Conservation (phyloP, 2,113 vertebrate genomes). For the Paradisaea rubra region DNA sequence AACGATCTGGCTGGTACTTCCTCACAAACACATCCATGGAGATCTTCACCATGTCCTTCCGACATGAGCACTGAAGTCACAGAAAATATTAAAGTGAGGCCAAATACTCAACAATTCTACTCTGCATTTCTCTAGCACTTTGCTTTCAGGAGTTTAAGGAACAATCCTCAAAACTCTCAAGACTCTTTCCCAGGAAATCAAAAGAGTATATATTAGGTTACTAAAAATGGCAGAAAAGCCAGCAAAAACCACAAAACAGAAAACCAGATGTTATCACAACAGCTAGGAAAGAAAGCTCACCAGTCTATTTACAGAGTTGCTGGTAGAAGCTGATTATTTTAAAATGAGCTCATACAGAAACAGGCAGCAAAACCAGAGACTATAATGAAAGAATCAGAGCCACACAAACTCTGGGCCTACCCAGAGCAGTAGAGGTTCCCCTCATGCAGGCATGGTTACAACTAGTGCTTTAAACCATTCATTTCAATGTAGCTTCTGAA, state of each 20-base stretch:
- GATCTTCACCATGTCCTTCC: slow-evolving; percentile 98
- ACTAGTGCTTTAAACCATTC: neutral
- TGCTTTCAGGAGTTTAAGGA: neutral
- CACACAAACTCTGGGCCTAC: neutral
- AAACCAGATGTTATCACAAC: neutral
- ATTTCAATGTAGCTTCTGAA: neutral
- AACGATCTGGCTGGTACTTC: slow-evolving; percentile 93
- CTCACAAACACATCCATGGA: slow-evolving; percentile 97
- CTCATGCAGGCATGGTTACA: neutral
- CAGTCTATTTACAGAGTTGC: neutral
- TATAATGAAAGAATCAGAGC: neutral
- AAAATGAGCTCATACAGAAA: neutral
- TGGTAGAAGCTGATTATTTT: neutral
- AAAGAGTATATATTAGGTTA: neutral
- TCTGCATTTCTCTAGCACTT: neutral
- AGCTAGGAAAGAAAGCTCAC: neutral
- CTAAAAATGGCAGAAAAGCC: neutral
- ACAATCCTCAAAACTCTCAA: neutral
- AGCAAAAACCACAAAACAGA: rapidly evolving
- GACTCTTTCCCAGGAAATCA: neutral
- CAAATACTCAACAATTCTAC: neutral
- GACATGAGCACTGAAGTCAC: slow-evolving; percentile 86
- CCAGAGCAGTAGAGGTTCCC: neutral
- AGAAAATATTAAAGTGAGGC: neutral
- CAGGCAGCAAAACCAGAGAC: neutral